Conservation (phyloP, 2,888 invertebrate species). For the Oxystoma pomonae region DNA sequence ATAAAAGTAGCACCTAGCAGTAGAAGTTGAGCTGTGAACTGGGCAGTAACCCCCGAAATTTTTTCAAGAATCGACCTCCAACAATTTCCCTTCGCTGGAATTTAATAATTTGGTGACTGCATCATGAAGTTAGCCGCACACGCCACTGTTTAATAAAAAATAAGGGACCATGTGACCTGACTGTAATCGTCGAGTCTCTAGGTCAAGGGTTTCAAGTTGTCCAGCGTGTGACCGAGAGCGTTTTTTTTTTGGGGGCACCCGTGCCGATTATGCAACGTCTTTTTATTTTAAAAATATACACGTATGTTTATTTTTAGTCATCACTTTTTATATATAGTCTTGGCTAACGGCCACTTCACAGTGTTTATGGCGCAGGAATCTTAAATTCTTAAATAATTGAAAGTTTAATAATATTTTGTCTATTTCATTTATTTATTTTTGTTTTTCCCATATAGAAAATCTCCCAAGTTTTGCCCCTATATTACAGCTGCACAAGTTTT, state of each 20-base stretch:
- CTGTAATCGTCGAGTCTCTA: not conserved
- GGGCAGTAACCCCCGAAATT: too few species aligned
- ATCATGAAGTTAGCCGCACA: not conserved
- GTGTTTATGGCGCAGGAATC: slow-evolving; percentile 27
- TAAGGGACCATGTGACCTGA: not conserved
- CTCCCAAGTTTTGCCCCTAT: too few species aligned
- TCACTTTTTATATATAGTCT: slow-evolving; percentile 26
- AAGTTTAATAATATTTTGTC: not conserved
- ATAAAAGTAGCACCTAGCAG: too few species aligned
- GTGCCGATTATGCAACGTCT: not conserved
- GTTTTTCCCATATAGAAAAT: not conserved
- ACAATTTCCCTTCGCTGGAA: too few species aligned
- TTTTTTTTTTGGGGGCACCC: not conserved
- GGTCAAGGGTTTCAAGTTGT: not conserved
- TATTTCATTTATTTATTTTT: not conserved
- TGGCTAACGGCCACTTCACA: slow-evolving; percentile 29
- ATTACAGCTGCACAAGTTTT: too few species aligned
- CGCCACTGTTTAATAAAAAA: not conserved
- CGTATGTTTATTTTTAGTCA: slow-evolving; percentile 26
- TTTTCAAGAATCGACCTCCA: too few species aligned
- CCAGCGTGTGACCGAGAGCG: not conserved
- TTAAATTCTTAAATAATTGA: slow-evolving; percentile 9
- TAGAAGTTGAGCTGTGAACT: too few species aligned
- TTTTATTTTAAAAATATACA: slow-evolving; percentile 16
- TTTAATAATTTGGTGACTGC: too few species aligned